phyloP scores from a whole-genome alignment of 2,888 invertebrate species.

The Eucriotettix oculatus region DNA sequence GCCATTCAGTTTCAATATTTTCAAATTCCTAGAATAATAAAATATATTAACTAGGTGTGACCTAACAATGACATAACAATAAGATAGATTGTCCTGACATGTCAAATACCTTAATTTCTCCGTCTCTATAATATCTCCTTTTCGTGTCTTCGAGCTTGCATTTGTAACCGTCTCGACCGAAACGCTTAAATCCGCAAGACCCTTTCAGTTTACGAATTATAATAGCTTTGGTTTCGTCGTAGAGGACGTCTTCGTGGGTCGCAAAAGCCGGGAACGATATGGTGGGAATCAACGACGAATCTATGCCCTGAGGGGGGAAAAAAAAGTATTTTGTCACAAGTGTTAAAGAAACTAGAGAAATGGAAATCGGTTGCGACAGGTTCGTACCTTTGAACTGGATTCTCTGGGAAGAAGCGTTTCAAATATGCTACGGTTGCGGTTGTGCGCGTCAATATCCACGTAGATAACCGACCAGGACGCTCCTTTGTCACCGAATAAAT shows the following conservation, averaged over 20 bases:
- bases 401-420: conserved; percentile 95
- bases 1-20: conserved; percentile 95
- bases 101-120: conserved; percentile 59
- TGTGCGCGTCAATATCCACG: conserved; percentile 98
- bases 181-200: conserved; percentile 84
- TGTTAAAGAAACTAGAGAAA: not conserved
- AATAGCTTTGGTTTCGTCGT: conserved; percentile 72
- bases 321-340: not conserved
- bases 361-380: not conserved
- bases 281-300: conserved; percentile 79
- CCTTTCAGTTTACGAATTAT: conserved; percentile 68
- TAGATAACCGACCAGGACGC: conserved; percentile 98
- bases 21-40: conserved; percentile 58
- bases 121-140: conserved; percentile 62
- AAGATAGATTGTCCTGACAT: no score
- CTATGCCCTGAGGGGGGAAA: conserved; percentile 56
- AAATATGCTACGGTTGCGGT: conserved; percentile 95
- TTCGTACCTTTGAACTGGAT: conserved; percentile 84
- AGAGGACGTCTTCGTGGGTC: conserved; percentile 85
- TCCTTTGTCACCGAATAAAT: conserved; percentile 92
- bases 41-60: no score
- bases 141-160: conserved; percentile 70
- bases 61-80: no score
- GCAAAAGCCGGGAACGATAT: conserved; percentile 97
- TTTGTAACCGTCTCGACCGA: conserved; percentile 85